These are phyloP conservation scores for Vanessa tameamea DNA, from an alignment of 1,140 invertebrate species.

Conservation along the genomic window DNA sequence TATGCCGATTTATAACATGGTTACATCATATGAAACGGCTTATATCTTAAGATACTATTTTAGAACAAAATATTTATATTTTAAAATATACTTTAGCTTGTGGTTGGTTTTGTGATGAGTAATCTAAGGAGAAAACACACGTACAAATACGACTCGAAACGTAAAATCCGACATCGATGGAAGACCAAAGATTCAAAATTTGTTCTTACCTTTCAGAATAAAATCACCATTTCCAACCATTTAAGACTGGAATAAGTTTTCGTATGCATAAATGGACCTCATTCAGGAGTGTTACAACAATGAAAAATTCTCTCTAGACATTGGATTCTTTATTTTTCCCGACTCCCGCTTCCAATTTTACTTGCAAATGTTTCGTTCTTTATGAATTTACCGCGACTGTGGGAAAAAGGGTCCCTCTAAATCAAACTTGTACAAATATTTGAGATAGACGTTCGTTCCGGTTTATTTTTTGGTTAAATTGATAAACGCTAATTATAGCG, in stretches of 20 bases:
- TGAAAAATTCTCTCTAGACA: constrained; percentile 53
- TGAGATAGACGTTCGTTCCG: constrained; percentile 35
- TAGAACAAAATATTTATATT: too few species aligned
- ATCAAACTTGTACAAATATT: constrained; percentile 66
- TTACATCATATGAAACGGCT: too few species aligned
- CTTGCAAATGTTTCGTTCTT: constrained; percentile 69
- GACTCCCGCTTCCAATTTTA: constrained; percentile 58
- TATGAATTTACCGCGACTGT: constrained; percentile 60
- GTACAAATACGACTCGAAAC: neutral
- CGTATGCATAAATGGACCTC: constrained; percentile 70
- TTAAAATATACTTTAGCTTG: too few species aligned
- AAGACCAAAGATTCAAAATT: constrained; percentile 9
- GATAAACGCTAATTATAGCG: constrained; percentile 27
- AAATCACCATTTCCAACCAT: constrained; percentile 21
- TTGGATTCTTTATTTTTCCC: constrained; percentile 56
- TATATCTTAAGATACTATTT: too few species aligned
- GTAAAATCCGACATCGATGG: neutral
- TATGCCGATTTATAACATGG: too few species aligned
- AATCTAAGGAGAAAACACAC: neutral
- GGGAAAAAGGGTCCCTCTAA: constrained; percentile 46
- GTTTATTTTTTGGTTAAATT: constrained; percentile 26
- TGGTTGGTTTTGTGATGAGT: neutral
- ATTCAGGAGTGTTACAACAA: constrained; percentile 58
- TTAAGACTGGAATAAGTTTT: constrained; percentile 45
- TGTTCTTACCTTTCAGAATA: constrained; percentile 14